Conservation (phyloP, 2,113 vertebrate genomes). For the Leucosticte australis region DNA sequence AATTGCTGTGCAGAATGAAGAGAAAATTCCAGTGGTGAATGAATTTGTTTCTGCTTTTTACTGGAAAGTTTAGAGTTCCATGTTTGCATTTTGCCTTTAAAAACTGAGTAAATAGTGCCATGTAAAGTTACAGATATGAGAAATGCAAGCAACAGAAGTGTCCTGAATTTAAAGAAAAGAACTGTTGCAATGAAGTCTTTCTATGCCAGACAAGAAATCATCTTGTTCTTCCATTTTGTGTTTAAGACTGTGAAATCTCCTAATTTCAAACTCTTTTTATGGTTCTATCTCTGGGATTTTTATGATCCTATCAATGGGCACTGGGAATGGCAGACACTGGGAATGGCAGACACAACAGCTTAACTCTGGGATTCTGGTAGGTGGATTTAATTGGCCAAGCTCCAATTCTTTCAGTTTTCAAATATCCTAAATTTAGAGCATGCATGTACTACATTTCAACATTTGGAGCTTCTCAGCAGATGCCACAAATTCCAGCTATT, state of each 20-base stretch:
- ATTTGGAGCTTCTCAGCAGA: background rate
- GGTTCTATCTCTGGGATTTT: background rate
- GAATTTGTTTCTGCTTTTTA: background rate
- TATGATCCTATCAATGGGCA: background rate
- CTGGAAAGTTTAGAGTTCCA: background rate
- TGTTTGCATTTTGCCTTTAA: background rate
- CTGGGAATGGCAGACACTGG: too few species aligned
- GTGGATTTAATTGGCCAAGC: background rate
- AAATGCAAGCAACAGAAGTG: background rate
- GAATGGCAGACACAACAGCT: background rate
- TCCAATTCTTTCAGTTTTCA: background rate
- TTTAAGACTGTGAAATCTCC: background rate
- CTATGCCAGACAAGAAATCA: background rate
- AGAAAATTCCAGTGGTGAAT: background rate
- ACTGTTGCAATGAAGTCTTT: background rate
- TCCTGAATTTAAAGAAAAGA: background rate
- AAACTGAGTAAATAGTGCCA: background rate
- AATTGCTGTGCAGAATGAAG: background rate
- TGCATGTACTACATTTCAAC: background rate
- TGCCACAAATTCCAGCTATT: background rate
- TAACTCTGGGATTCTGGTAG: background rate
- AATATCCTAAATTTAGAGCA: background rate
- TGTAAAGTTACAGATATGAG: background rate
- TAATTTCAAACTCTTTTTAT: background rate
- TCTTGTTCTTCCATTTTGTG: background rate